Percentiles rank a stretch among this genome's conserved stretches.
These are phyloP conservation scores for Verasper variegatus DNA, from an alignment of 2,113 vertebrate species.

Conservation along the genomic window DNA sequence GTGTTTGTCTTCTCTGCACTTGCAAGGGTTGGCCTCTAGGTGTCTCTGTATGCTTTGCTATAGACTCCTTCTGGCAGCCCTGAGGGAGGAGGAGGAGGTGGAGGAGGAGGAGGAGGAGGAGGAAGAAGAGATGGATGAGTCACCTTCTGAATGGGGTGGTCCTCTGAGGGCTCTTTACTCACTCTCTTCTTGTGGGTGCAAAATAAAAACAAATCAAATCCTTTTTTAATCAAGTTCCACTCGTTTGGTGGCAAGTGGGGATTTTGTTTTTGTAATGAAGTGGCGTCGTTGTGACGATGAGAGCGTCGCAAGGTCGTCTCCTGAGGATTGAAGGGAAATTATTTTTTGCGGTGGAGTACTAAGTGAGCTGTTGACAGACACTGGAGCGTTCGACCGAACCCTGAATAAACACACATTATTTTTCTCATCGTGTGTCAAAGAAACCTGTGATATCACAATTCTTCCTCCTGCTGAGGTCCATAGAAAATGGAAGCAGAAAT, in stretches of 20 bases:
- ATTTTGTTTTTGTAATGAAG: constrained; percentile 9
- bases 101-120: neutral
- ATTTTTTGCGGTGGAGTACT: neutral
- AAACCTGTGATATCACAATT: too few relatives aligned
- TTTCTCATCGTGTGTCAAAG: neutral
- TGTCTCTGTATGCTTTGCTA: constrained; percentile 58
- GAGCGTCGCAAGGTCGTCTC: neutral
- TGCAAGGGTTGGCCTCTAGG: constrained; percentile 53
- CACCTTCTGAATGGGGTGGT: constrained; percentile 50
- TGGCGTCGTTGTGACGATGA: neutral
- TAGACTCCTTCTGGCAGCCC: neutral
- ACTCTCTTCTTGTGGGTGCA: neutral
- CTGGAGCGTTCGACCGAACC: neutral
- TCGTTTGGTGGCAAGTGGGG: constrained; percentile 1
- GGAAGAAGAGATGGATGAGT: constrained; percentile 64
- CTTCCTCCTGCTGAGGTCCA: too few relatives aligned
- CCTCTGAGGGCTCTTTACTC: constrained; percentile 8
- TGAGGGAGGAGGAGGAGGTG: neutral
- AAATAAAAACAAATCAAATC: constrained; percentile 1
- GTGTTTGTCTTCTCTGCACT: constrained; percentile 21
- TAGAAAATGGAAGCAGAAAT: too few relatives aligned
- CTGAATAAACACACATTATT: neutral
- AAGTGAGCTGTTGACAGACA: neutral
- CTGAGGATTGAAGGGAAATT: neutral
- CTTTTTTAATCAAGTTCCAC: neutral